Percentiles rank a stretch among this genome's conserved stretches.
phyloP scores from a whole-genome alignment of 1,140 invertebrate species.

The Armadillidium nasatum region DNA sequence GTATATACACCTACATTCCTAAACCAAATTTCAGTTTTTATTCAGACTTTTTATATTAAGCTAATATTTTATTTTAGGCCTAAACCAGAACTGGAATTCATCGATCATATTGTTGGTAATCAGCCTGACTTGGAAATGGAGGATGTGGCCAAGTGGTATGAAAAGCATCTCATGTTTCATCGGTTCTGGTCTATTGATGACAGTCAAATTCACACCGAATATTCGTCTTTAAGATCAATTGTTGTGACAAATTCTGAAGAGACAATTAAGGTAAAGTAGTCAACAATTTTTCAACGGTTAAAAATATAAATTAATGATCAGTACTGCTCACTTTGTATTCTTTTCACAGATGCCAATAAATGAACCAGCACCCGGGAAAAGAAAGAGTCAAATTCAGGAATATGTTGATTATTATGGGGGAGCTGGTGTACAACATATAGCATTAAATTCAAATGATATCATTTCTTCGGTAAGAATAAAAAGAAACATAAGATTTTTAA shows the following conservation, averaged over 20 bases:
- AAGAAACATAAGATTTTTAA: no score
- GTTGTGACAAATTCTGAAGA: constrained; percentile 97
- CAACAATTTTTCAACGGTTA: no score
- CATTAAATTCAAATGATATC: constrained; percentile 89
- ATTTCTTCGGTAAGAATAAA: constrained; percentile 67
- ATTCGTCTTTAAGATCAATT: no score
- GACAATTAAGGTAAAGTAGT: constrained; percentile 85
- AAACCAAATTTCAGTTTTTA: neutral
- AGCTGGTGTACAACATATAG: constrained; percentile 96
- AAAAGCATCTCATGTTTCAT: no score
- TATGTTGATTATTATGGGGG: constrained; percentile 98
- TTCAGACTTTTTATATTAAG: neutral
- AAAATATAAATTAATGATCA: neutral
- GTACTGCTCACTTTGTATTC: constrained; percentile 17
- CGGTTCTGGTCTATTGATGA: constrained; percentile 99
- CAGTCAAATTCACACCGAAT: no score
- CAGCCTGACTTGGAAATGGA: no score
- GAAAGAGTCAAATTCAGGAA: constrained; percentile 96
- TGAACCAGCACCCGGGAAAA: constrained; percentile 91
- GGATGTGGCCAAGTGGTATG: no score
- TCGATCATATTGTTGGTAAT: constrained; percentile 97
- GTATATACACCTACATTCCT: neutral
- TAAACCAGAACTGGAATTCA: constrained; percentile 67
- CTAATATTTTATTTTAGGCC: constrained; percentile 50
- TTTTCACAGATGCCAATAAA: constrained; percentile 81